A percentile compares a stretch with the other conserved stretches of the same genome.
These are phyloP conservation scores for Microcebus murinus DNA, from an alignment of 2,113 vertebrate genomes.

Conservation along the genomic window DNA sequence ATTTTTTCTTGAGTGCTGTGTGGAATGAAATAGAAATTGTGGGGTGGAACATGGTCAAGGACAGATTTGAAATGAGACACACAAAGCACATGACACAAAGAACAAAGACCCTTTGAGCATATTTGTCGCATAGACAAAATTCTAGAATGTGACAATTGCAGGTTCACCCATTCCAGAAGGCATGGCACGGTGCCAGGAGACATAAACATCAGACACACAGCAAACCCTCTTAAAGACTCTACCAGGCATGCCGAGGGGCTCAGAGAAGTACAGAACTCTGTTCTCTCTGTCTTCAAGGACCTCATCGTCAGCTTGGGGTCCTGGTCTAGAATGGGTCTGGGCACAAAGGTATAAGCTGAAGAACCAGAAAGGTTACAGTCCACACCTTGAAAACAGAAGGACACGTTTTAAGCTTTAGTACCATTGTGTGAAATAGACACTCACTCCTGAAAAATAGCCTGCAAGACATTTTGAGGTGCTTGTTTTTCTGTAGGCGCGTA, in stretches of 20 bases:
- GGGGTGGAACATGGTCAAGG: background rate
- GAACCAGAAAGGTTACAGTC: background rate
- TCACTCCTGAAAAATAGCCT: background rate
- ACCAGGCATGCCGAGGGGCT: background rate
- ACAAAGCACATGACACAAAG: background rate
- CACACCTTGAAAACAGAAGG: background rate
- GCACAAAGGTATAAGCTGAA: background rate
- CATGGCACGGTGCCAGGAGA: too few relatives aligned
- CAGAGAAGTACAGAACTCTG: background rate
- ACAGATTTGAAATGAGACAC: background rate
- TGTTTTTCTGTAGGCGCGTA: background rate
- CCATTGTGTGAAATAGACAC: background rate
- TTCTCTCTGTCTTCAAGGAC: background rate
- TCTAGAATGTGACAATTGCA: background rate
- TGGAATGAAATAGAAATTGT: too few relatives aligned
- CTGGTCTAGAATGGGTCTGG: background rate
- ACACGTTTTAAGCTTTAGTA: background rate
- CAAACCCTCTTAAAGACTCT: background rate
- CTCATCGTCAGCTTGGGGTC: background rate
- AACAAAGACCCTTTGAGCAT: rapidly evolving
- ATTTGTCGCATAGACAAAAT: background rate
- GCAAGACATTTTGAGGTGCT: background rate
- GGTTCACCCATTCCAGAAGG: background rate
- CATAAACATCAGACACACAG: background rate
- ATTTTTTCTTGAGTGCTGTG: rapidly evolving